phyloP scores from a whole-genome alignment of 2,888 invertebrate genomes.

The Tenthredo notha region DNA sequence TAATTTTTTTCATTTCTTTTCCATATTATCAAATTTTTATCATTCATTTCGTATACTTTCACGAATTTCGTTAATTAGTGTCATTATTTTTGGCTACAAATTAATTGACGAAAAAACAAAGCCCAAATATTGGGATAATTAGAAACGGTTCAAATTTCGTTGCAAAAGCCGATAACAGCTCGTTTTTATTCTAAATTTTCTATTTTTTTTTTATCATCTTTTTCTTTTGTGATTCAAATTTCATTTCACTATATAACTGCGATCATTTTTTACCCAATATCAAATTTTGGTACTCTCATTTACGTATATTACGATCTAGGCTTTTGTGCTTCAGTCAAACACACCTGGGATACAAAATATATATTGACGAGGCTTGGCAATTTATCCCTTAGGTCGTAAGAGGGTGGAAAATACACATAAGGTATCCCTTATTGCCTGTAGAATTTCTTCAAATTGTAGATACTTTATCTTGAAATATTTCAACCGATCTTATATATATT shows the following conservation, averaged over 20 bases:
- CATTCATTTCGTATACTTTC: not conserved
- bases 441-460: not conserved
- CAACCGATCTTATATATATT: too few species aligned
- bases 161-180: too few species aligned
- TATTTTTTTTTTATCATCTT: not conserved
- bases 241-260: not conserved
- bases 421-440: not conserved
- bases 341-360: not conserved
- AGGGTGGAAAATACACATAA: not conserved
- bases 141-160: too few species aligned
- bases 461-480: too few species aligned
- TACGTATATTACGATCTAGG: not conserved
- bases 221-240: not conserved
- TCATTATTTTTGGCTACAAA: too few species aligned
- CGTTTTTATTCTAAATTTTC: not conserved
- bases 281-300: not conserved
- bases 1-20: not conserved
- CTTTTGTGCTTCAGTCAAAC: not conserved
- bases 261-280: not conserved
- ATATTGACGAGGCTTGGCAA: not conserved
- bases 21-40: not conserved
- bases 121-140: too few species aligned
- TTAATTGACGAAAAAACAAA: too few species aligned
- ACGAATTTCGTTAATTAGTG: not conserved
- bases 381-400: not conserved